phyloP scores from a whole-genome alignment of 2,113 vertebrate genomes.

The Pithys albifrons region DNA sequence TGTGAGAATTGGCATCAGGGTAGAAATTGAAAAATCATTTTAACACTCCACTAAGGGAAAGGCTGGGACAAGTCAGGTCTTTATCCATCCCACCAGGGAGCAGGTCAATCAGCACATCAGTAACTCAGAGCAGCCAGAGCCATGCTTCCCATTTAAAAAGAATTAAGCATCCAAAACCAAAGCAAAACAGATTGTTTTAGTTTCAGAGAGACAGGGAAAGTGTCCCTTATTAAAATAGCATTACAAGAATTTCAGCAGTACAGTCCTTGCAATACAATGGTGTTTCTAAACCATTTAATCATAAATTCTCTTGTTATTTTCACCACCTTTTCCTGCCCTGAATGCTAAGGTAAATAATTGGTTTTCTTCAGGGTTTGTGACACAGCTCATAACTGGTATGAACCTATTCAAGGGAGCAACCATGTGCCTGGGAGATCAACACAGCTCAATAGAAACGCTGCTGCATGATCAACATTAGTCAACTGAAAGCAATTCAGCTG shows the following conservation, averaged over 20 bases:
- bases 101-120: background rate
- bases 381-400: background rate
- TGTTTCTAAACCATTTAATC: background rate
- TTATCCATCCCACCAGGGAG: background rate
- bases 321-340: background rate
- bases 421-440: background rate
- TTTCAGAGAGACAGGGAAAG: background rate
- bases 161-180: background rate
- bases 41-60: background rate
- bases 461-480: background rate
- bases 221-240: background rate
- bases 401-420: background rate
- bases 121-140: background rate
- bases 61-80: background rate
- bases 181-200: background rate
- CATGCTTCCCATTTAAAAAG: background rate
- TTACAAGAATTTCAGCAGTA: background rate
- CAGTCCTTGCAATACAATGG: background rate
- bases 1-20: background rate
- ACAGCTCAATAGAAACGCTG: fast-evolving
- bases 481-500: background rate
- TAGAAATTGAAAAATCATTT: background rate
- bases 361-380: background rate
- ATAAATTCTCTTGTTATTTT: background rate
- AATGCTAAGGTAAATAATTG: background rate